Evolutionary conservation across 2,797 vertebrate species (phyloP).

Genomic region (Halcyon leucocephala): DNA sequence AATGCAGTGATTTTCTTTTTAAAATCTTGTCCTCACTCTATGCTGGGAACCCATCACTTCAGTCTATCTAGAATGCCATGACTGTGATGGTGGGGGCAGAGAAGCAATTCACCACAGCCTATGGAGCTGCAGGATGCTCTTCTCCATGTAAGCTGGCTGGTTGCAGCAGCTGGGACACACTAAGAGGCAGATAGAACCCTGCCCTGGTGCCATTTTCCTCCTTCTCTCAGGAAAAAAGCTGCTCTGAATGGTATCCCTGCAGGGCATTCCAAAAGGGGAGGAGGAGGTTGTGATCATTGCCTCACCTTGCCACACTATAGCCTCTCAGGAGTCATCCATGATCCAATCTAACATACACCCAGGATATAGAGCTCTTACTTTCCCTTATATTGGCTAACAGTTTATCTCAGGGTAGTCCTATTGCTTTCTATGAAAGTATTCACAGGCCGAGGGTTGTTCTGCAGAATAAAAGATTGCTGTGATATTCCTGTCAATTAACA

Average conservation of each 20-base stretch:
- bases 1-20: slow-evolving; percentile 35
- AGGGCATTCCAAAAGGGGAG: background rate
- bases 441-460: background rate
- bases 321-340: background rate
- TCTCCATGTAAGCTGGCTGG: background rate
- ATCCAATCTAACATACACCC: background rate
- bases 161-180: background rate
- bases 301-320: background rate
- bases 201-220: background rate
- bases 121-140: background rate
- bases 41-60: background rate
- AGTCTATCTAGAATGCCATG: background rate
- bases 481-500: background rate
- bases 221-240: background rate
- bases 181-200: background rate
- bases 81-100: background rate
- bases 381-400: background rate
- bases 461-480: background rate
- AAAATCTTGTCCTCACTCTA: background rate
- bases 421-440: background rate
- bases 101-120: background rate
- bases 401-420: background rate
- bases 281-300: background rate
- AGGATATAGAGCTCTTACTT: background rate
- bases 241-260: background rate